Conservation (phyloP, 2,113 vertebrate genomes). For the Pluvialis apricaria region DNA sequence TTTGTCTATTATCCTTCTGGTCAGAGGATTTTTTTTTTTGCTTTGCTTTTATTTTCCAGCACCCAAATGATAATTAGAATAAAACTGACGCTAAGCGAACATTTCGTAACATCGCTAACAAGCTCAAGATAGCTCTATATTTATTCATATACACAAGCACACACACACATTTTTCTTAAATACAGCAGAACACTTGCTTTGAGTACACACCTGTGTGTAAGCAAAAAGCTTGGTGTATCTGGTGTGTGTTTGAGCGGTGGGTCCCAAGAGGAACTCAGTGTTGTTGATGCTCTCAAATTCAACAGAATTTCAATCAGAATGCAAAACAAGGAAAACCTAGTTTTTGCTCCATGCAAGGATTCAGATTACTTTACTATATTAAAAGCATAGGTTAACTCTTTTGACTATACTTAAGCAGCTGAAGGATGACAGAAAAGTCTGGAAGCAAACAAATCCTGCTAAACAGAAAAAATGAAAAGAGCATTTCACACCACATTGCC, state of each 20-base stretch:
- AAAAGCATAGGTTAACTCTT: neutral
- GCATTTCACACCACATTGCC: neutral
- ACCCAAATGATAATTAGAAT: conserved; percentile 37
- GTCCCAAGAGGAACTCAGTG: neutral
- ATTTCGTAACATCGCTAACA: conserved; percentile 33
- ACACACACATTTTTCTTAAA: conserved; percentile 39
- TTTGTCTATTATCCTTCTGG: conserved; percentile 21
- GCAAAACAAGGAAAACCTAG: neutral
- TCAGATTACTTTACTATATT: neutral
- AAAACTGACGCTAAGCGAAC: conserved; percentile 39
- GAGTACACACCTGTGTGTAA: conserved; percentile 34
- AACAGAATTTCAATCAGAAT: neutral
- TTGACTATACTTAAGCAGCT: neutral
- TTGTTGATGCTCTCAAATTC: neutral
- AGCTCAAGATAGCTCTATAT: conserved; percentile 29
- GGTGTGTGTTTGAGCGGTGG: neutral
- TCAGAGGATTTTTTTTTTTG: conserved; percentile 21
- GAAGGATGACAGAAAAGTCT: neutral
- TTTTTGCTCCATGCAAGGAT: neutral
- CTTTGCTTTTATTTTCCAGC: conserved; percentile 44
- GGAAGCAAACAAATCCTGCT: neutral
- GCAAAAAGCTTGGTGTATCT: neutral
- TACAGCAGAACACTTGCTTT: conserved; percentile 36
- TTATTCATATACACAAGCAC: neutral
- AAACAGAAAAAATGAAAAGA: neutral